Percentiles rank a stretch among this genome's conserved stretches.
Conservation (phyloP, 1,140 invertebrate genomes). For the Drosophila nigrodunni region DNA sequence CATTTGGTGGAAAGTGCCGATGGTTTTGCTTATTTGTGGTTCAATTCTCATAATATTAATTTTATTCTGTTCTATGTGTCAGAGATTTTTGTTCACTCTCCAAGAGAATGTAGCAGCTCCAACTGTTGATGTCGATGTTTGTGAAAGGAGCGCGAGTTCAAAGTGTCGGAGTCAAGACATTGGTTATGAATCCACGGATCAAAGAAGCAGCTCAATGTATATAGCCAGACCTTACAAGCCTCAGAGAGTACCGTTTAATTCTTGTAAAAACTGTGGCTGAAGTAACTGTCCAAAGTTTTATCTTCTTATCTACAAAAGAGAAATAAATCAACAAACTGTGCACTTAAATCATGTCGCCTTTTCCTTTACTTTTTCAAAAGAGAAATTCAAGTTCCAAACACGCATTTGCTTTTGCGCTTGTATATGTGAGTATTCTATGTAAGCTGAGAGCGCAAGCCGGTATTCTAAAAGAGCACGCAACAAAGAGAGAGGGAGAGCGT, state of each 20-base stretch:
- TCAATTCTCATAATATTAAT: slow-evolving; percentile 32
- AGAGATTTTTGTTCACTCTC: slow-evolving; percentile 9
- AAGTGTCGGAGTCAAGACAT: not conserved
- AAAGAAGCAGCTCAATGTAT: not conserved
- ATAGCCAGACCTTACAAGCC: not conserved
- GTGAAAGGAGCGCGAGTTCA: not conserved
- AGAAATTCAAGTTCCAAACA: not conserved
- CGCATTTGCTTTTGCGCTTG: not conserved
- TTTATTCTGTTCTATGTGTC: not conserved
- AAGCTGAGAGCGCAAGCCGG: not conserved
- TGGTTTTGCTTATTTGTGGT: slow-evolving; percentile 31
- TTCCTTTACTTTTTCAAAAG: not conserved
- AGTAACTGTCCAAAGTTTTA: no score
- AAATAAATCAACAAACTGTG: not conserved
- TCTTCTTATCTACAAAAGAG: not conserved
- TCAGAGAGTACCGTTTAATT: not conserved
- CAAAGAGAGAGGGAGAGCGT: not conserved
- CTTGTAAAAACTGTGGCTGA: no score
- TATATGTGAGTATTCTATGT: not conserved
- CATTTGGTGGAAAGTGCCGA: slow-evolving; percentile 45
- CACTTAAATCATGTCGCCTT: not conserved
- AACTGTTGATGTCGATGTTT: not conserved
- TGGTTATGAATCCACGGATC: not conserved
- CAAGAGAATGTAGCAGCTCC: not conserved
- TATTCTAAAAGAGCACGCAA: not conserved